Percentiles rank a stretch among this genome's conserved stretches.
Conservation (phyloP, 2,888 invertebrate genomes). For the Choreutis nemorana region DNA sequence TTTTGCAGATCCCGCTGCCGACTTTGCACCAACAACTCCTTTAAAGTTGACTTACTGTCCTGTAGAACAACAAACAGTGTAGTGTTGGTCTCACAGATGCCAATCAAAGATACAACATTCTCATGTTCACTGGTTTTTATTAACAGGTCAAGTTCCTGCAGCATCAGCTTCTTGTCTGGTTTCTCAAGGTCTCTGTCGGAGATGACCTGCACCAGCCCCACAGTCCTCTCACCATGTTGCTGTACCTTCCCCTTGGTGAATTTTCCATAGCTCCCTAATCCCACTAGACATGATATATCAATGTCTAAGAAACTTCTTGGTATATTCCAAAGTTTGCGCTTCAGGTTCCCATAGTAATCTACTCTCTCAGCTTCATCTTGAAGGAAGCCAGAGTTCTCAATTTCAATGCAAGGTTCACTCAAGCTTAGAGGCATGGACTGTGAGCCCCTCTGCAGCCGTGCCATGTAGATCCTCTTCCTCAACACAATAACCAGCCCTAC, state of each 20-base stretch:
- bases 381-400: constrained; percentile 81
- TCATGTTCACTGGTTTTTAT: constrained; percentile 74
- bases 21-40: constrained; percentile 73
- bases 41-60: constrained; percentile 71
- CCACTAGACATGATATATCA: constrained; percentile 73
- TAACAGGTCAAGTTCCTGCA: constrained; percentile 77
- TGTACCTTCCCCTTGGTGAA: constrained; percentile 76
- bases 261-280: constrained; percentile 80
- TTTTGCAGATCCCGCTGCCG: constrained; percentile 58
- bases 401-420: constrained; percentile 81
- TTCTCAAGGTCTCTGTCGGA: constrained; percentile 61
- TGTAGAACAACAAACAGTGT: constrained; percentile 79
- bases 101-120: constrained; percentile 77
- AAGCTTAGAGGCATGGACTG: constrained; percentile 73
- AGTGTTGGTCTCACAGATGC: constrained; percentile 81
- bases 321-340: constrained; percentile 76
- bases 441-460: constrained; percentile 52
- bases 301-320: constrained; percentile 77
- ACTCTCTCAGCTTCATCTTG: constrained; percentile 74
- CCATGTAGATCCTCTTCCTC: constrained; percentile 46
- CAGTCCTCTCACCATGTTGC: constrained; percentile 63
- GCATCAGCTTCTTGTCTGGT: constrained; percentile 60
- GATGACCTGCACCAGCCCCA: constrained; percentile 72
- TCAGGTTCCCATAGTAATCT: constrained; percentile 78
- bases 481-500: constrained; percentile 70